A percentile compares a stretch with the other conserved stretches of the same genome.
These are phyloP conservation scores for Yponomeuta plumbellus DNA, from an alignment of 2,888 invertebrate genomes.

Conservation along the genomic window DNA sequence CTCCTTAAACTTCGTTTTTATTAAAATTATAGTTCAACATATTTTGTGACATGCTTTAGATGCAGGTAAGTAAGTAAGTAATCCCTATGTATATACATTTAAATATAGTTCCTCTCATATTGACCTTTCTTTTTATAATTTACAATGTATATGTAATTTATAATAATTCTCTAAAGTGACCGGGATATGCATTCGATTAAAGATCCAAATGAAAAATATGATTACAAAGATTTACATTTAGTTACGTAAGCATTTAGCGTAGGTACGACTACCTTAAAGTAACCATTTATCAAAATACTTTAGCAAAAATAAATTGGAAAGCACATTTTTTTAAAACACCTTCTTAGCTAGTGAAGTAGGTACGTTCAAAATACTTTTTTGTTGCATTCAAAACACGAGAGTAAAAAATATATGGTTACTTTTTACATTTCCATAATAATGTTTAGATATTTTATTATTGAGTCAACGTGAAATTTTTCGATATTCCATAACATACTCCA, in stretches of 20 bases:
- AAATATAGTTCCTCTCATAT: conserved; percentile 73
- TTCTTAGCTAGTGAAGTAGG: neutral
- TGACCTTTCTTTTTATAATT: conserved; percentile 68
- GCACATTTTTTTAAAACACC: conserved; percentile 25
- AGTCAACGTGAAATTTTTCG: conserved; percentile 7
- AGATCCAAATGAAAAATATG: conserved; percentile 16
- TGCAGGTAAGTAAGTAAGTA: conserved; percentile 4
- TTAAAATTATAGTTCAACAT: neutral
- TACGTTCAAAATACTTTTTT: conserved; percentile 12
- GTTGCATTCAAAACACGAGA: conserved; percentile 41
- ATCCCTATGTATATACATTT: conserved; percentile 55
- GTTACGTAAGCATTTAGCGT: conserved; percentile 34
- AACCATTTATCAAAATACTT: conserved; percentile 39
- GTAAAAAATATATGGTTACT: conserved; percentile 52
- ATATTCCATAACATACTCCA: neutral
- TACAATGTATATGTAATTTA: conserved; percentile 44
- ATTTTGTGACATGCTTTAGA: conserved; percentile 1
- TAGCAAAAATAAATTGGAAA: conserved; percentile 61
- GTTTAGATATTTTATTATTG: conserved; percentile 15
- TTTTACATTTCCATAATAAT: conserved; percentile 5
- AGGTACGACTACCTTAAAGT: conserved; percentile 28
- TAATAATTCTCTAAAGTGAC: conserved; percentile 43
- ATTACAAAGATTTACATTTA: conserved; percentile 27
- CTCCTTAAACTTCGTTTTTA: neutral
- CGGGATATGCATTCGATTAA: conserved; percentile 57